phyloP scores from a whole-genome alignment of 2,797 vertebrate species.

The Poeciliopsis paucimaculata region DNA sequence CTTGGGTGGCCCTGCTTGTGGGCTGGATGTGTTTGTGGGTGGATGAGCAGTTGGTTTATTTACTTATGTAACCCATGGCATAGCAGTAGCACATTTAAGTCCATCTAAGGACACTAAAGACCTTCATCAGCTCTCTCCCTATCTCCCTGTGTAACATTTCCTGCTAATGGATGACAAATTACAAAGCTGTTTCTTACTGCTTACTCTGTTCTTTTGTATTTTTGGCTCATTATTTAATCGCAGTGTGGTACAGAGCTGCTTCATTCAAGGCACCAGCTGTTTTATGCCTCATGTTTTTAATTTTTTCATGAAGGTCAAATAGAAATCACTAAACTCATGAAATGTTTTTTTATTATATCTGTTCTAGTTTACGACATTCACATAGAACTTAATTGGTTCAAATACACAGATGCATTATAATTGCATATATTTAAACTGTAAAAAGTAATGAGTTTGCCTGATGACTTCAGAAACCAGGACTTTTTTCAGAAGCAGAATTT shows the following conservation, averaged over 20 bases:
- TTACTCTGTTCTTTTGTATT: slow-evolving; percentile 42
- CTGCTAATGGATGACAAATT: slow-evolving; percentile 22
- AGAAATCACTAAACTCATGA: neutral
- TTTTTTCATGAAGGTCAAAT: slow-evolving; percentile 7
- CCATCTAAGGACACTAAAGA: slow-evolving; percentile 18
- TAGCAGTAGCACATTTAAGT: slow-evolving; percentile 44
- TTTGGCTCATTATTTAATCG: slow-evolving; percentile 50
- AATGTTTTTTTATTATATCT: neutral
- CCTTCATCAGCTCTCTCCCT: slow-evolving; percentile 31
- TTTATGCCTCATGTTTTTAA: slow-evolving; percentile 13
- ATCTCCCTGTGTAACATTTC: slow-evolving; percentile 18
- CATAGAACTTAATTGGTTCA: neutral
- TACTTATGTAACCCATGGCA: slow-evolving; percentile 59
- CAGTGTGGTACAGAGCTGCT: slow-evolving; percentile 21
- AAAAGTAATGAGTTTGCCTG: slow-evolving; percentile 14
- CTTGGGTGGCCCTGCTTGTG: slow-evolving; percentile 48
- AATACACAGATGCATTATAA: neutral
- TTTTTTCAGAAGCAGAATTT: slow-evolving; percentile 22
- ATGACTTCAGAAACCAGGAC: slow-evolving; percentile 15
- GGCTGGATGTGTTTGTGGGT: slow-evolving; percentile 56
- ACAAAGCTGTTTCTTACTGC: slow-evolving; percentile 37
- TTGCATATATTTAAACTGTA: neutral
- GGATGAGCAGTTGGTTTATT: slow-evolving; percentile 59
- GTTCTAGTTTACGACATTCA: neutral
- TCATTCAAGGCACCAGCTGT: slow-evolving; percentile 17